These are phyloP conservation scores for Lasioglossum malachurum DNA, from an alignment of 2,888 invertebrate genomes.

Conservation along the genomic window DNA sequence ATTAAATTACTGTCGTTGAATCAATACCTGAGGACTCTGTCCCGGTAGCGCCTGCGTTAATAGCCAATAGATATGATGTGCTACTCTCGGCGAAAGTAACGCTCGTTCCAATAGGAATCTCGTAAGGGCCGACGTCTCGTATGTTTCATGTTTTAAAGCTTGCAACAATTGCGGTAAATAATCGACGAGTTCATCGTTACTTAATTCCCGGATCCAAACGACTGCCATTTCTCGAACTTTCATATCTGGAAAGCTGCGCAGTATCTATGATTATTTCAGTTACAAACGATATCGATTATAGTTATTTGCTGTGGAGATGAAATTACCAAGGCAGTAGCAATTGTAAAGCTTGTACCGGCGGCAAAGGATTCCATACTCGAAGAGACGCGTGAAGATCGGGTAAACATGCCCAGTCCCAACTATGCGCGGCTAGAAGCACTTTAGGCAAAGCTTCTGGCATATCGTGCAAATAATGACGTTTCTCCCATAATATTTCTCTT, in stretches of 20 bases:
- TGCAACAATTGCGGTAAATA: slow-evolving; percentile 97
- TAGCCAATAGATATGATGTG: slow-evolving; percentile 98
- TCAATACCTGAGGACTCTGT: slow-evolving; percentile 90
- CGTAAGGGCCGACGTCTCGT: slow-evolving; percentile 95
- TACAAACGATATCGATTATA: slow-evolving; percentile 12
- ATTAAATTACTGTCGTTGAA: slow-evolving; percentile 9
- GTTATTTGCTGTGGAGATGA: slow-evolving; percentile 39
- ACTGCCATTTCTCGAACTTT: slow-evolving; percentile 95
- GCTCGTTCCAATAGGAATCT: slow-evolving; percentile 93
- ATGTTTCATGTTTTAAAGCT: slow-evolving; percentile 95
- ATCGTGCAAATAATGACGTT: slow-evolving; percentile 94
- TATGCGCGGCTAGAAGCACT: slow-evolving; percentile 93
- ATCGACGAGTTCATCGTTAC: slow-evolving; percentile 95
- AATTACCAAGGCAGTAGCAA: slow-evolving; percentile 95
- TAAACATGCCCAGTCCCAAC: slow-evolving; percentile 96
- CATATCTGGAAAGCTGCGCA: slow-evolving; percentile 94
- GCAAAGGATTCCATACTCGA: slow-evolving; percentile 94
- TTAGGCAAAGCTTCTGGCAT: slow-evolving; percentile 94
- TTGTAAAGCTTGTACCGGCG: slow-evolving; percentile 96
- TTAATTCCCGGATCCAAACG: slow-evolving; percentile 91
- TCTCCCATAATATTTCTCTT: slow-evolving; percentile 96
- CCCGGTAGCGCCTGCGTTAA: slow-evolving; percentile 94
- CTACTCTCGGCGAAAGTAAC: slow-evolving; percentile 94
- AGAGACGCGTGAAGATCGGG: slow-evolving; percentile 95
- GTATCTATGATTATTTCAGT: slow-evolving; percentile 18